phyloP scores from a whole-genome alignment of 1,140 invertebrate genomes.

The Amphibalanus amphitrite region DNA sequence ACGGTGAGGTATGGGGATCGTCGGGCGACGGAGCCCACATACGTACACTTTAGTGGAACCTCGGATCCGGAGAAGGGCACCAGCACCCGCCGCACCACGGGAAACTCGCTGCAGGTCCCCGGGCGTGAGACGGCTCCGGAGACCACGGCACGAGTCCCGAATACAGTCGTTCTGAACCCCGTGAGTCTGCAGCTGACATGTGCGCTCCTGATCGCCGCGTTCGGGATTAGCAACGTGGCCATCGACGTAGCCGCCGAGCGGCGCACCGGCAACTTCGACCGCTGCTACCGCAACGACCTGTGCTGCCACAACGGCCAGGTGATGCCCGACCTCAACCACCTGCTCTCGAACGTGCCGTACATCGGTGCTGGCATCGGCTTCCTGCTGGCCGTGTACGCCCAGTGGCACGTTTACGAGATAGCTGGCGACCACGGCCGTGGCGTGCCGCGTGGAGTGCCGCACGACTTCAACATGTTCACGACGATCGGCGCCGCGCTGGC shows the following conservation, averaged over 20 bases:
- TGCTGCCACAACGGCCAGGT: conserved; percentile 58
- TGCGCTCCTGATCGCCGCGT: background rate
- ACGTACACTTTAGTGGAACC: too few species aligned
- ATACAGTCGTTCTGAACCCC: too few species aligned
- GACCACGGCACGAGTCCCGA: too few species aligned
- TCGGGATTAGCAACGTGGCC: background rate
- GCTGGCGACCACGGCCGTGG: too few species aligned
- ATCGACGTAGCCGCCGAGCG: background rate
- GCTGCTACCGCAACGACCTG: conserved; percentile 80
- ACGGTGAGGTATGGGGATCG: too few species aligned
- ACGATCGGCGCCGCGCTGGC: conserved; percentile 66
- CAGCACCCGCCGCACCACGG: too few species aligned
- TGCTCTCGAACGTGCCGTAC: conserved; percentile 75
- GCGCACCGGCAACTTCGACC: conserved; percentile 63
- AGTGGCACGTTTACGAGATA: conserved; percentile 8
- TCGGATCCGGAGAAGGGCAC: too few species aligned
- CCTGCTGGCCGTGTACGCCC: conserved; percentile 25
- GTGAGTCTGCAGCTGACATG: background rate
- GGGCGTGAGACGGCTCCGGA: too few species aligned
- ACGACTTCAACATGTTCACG: conserved; percentile 72
- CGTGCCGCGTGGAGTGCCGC: conserved; percentile 49
- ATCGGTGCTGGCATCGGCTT: conserved; percentile 49
- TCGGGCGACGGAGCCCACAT: background rate
- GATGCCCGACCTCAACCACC: conserved; percentile 62
- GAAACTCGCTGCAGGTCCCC: too few species aligned